Base-by-base conservation (phyloP, 2,113 vertebrate genomes). In the Onychostruthus taczanowskii region DNA sequence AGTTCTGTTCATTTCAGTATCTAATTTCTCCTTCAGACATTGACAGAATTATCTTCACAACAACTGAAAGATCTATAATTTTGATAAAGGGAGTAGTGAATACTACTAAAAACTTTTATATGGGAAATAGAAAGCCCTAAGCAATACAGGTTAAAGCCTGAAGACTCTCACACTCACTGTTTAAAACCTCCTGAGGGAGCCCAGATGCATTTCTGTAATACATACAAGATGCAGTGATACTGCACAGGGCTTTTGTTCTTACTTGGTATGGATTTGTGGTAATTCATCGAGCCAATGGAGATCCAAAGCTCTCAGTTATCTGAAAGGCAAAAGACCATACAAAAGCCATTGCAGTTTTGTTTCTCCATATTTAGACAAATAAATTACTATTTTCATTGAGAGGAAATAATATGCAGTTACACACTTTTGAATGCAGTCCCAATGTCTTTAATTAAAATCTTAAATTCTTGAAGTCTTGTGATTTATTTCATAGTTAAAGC, bases 391-490 rank as follows among this genome's bases (percentile, higher is more conserved):
- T 84, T 76, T 96, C n/a, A 67, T 80, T 84, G 72, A 58, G 81
- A 53, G 55, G 80, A 87, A 87, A 62, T 44, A 53, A 62, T 80
- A 63, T 55, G 41, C 28, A 96, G 70, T 93, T 93, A 72, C 35
- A 74, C 23, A 61, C 27, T 74, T 86, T 43, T 70, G 92, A 93
- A 76, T 73, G 66, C 23, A 88, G 18, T 20, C 14, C 64, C 47
- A 11, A 16, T n/a, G 26, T 74, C 43, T 97, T 92, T 83, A 91
- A 96, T 91, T 87, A 95, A 97, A 95, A 84, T 47, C 27, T 44
- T 68, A 53, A 19, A 50, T 94, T 94, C 52, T 81, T 56, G 41
- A 95, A 61, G 11, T 87, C 52, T 39, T 90, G 20, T 70, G 30
- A 53, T 94, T 95, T 4, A 72, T 66, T 82, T 91, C 33, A 70